Evolutionary conservation across 2,113 vertebrate genomes (phyloP).

Genomic region (Sterna hirundo): DNA sequence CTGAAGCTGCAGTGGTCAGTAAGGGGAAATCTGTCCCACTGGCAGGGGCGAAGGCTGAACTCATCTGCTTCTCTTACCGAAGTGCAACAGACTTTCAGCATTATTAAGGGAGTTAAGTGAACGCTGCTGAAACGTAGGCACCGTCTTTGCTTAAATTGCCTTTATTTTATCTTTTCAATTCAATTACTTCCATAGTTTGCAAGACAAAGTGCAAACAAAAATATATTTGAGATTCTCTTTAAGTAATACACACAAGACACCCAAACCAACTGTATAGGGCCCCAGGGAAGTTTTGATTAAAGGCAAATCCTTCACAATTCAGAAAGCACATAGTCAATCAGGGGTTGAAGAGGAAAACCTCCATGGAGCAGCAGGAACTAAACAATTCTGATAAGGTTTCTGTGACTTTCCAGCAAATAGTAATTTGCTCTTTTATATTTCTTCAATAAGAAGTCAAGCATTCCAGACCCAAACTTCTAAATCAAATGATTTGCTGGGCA

Average conservation of each 20-base stretch:
- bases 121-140: not conserved
- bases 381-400: slow-evolving; percentile 61
- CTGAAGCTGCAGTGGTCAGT: not conserved
- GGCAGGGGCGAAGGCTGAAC: not conserved
- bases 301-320: slow-evolving; percentile 63
- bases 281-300: slow-evolving; percentile 57
- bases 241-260: not conserved
- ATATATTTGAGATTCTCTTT: not conserved
- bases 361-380: slow-evolving; percentile 48
- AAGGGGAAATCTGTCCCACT: not conserved
- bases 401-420: slow-evolving; percentile 51
- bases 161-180: slow-evolving; percentile 14
- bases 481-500: slow-evolving; percentile 61
- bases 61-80: not conserved
- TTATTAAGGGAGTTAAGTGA: not conserved
- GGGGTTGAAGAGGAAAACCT: slow-evolving; percentile 41
- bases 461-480: slow-evolving; percentile 54
- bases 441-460: slow-evolving; percentile 56
- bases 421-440: slow-evolving; percentile 64
- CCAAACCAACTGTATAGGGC: not conserved
- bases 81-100: not conserved
- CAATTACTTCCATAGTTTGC: slow-evolving; percentile 5
- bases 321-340: slow-evolving; percentile 54
- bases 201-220: slow-evolving; percentile 5
- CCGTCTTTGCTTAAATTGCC: not conserved